Evolutionary conservation across 2,113 vertebrate genomes (phyloP).

Genomic region (Hystrix cristata): DNA sequence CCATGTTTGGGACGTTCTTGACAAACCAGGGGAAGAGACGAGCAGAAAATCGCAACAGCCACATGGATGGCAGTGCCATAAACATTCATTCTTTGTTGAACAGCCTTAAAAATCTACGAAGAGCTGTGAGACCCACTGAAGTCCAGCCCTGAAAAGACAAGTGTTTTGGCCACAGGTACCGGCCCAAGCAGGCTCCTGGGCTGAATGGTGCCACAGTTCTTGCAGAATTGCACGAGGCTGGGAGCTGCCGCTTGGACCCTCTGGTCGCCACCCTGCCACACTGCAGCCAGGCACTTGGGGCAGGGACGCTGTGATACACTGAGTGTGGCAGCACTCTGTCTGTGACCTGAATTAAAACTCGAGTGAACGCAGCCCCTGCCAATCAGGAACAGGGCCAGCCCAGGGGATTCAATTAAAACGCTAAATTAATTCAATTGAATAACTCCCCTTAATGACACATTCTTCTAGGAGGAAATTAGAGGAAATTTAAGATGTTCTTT

Average conservation of each 20-base stretch:
- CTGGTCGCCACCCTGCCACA: not conserved
- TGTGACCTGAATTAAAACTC: slow-evolving; percentile 68
- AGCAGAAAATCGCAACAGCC: not conserved
- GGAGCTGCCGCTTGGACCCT: not conserved
- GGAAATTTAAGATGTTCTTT: slow-evolving; percentile 71
- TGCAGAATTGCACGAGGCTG: fast-evolving
- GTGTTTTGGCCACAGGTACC: fast-evolving
- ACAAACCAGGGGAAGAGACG: not conserved
- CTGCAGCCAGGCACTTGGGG: fast-evolving
- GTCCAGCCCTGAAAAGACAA: fast-evolving
- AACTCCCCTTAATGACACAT: slow-evolving; percentile 86
- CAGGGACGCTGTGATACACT: fast-evolving
- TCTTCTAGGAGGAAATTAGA: slow-evolving; percentile 84
- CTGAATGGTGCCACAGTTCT: fast-evolving
- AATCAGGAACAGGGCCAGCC: slow-evolving; percentile 68
- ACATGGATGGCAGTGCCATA: fast-evolving
- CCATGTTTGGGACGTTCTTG: fast-evolving
- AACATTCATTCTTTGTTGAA: fast-evolving
- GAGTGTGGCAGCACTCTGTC: not conserved
- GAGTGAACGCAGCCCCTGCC: slow-evolving; percentile 40
- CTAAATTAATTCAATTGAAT: slow-evolving; percentile 87
- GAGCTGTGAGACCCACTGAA: fast-evolving
- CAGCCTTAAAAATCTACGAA: not conserved
- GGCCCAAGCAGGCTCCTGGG: not conserved
- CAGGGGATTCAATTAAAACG: slow-evolving; percentile 86